These are phyloP conservation scores for Entelurus aequoreus DNA, from an alignment of 2,113 vertebrate species.

Conservation along the genomic window DNA sequence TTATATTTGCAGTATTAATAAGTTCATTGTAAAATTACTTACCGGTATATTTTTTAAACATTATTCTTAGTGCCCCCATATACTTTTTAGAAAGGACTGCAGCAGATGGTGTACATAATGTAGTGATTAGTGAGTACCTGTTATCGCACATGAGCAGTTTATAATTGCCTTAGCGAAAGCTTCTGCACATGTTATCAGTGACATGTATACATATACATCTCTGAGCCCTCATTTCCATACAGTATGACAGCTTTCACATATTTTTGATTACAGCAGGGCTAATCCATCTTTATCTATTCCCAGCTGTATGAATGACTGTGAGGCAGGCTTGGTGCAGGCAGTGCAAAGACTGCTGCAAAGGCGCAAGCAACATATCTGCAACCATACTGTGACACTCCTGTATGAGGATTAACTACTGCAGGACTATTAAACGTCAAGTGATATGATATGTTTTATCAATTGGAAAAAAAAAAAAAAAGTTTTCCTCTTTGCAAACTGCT, in stretches of 20 bases:
- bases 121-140: no score
- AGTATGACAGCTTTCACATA: slow-evolving; percentile 20
- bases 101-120: no score
- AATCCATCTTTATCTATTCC: slow-evolving; percentile 44
- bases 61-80: no score
- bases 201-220: no score
- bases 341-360: slow-evolving; percentile 24
- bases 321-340: slow-evolving; percentile 13
- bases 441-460: slow-evolving; percentile 37
- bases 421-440: slow-evolving; percentile 37
- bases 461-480: slow-evolving; percentile 6
- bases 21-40: no score
- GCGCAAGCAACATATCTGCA: slow-evolving; percentile 7
- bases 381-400: slow-evolving; percentile 2
- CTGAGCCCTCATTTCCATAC: slow-evolving; percentile 6
- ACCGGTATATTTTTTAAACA: no score
- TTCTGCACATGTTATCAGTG: background rate
- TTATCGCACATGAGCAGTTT: background rate
- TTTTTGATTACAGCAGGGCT: slow-evolving; percentile 22
- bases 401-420: slow-evolving; percentile 19
- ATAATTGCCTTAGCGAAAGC: background rate
- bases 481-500: background rate
- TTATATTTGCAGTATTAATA: no score
- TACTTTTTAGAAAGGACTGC: no score
- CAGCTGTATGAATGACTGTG: slow-evolving; percentile 31